These are phyloP conservation scores for Eulithis prunata DNA, from an alignment of 2,888 invertebrate genomes.

Conservation along the genomic window DNA sequence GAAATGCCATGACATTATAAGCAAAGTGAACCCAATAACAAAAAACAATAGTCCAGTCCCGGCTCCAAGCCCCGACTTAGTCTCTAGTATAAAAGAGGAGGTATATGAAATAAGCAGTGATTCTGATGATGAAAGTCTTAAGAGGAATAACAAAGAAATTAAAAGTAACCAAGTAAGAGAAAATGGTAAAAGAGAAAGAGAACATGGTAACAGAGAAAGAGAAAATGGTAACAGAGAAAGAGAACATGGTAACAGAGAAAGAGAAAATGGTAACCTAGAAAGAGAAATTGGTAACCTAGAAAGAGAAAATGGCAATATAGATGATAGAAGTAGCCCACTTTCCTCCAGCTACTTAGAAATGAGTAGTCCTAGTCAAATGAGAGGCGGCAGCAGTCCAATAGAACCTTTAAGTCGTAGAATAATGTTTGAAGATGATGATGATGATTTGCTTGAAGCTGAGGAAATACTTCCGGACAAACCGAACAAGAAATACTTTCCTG, in stretches of 20 bases:
- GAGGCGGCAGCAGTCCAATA: background rate
- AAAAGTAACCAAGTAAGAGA: background rate
- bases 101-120: constrained; percentile 8
- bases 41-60: background rate
- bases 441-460: constrained; percentile 18
- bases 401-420: constrained; percentile 12
- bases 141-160: background rate
- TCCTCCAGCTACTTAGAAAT: background rate
- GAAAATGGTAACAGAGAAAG: background rate
- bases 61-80: too few relatives aligned
- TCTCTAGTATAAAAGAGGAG: too few relatives aligned
- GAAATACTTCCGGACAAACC: constrained; percentile 17
- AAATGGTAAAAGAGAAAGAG: background rate
- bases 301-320: background rate
- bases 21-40: background rate
- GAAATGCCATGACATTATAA: constrained; percentile 22
- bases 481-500: background rate
- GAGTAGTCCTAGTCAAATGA: background rate
- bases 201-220: background rate
- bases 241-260: background rate
- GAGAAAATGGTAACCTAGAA: background rate
- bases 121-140: background rate
- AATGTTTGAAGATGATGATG: constrained; percentile 29
- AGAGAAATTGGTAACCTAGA: background rate
- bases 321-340: constrained; percentile 3